phyloP scores from a whole-genome alignment of 2,113 vertebrate species.

The Platichthys stellatus region DNA sequence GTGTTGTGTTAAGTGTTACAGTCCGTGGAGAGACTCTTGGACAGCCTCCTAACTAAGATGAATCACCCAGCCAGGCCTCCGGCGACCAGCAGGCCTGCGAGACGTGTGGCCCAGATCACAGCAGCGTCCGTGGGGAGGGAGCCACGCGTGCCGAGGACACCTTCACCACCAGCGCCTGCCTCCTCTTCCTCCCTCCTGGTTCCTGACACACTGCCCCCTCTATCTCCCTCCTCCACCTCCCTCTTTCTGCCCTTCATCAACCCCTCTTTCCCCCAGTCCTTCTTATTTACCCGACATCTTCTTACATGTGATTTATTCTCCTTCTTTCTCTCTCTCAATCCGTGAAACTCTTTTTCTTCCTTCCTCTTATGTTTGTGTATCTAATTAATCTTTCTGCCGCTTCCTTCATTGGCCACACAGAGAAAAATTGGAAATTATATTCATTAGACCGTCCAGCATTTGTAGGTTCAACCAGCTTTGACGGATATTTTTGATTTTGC shows the following conservation, averaged over 20 bases:
- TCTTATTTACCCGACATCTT: slow-evolving; percentile 5
- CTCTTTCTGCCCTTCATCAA: slow-evolving; percentile 25
- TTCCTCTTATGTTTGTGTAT: not conserved
- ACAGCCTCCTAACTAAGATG: slow-evolving; percentile 76
- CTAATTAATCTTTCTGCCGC: no score
- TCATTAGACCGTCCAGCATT: no score
- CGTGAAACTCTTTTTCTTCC: not conserved
- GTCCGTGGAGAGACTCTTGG: slow-evolving; percentile 42
- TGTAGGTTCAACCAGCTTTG: no score
- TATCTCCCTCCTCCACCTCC: not conserved
- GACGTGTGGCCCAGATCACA: slow-evolving; percentile 64
- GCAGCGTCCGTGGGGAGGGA: slow-evolving; percentile 35
- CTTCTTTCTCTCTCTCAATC: not conserved
- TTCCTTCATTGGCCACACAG: no score
- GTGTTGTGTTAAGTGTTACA: slow-evolving; percentile 40
- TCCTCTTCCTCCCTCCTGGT: slow-evolving; percentile 13
- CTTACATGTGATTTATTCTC: not conserved
- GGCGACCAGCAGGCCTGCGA: slow-evolving; percentile 44
- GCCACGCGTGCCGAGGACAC: not conserved
- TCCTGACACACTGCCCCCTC: slow-evolving; percentile 16
- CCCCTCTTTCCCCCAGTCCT: not conserved
- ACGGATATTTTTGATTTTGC: no score
- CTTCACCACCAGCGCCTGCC: not conserved
- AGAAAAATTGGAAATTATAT: no score
- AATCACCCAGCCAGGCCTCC: slow-evolving; percentile 57